Percentiles rank a stretch among this genome's conserved stretches.
phyloP scores from a whole-genome alignment of 2,888 invertebrate species.

The Acrobasis consociella region DNA sequence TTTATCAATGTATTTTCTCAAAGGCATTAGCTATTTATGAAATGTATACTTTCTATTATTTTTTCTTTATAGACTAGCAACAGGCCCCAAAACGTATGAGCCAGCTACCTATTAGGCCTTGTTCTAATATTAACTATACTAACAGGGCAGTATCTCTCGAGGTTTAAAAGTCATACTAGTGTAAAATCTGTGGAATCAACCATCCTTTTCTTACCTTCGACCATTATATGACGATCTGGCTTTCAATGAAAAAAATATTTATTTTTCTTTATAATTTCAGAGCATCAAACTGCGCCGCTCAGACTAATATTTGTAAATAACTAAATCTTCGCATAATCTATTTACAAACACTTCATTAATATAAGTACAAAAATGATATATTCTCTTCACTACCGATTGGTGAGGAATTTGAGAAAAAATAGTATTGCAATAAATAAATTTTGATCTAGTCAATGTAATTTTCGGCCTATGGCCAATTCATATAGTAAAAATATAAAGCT shows the following conservation, averaged over 20 bases:
- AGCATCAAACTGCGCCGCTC: background rate
- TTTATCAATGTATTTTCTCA: background rate
- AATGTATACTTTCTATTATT: background rate
- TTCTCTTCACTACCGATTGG: background rate
- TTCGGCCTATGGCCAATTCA: conserved; percentile 12
- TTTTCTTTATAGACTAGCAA: conserved; percentile 5
- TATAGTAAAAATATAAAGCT: background rate
- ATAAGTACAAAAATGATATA: conserved; percentile 3
- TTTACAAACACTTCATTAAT: background rate
- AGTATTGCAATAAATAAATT: background rate
- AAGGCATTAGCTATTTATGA: background rate
- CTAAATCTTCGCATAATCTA: background rate
- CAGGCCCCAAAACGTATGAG: background rate
- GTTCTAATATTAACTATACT: conserved; percentile 2
- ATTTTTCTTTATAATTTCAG: background rate
- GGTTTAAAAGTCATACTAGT: background rate
- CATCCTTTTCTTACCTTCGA: background rate
- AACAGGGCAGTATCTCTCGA: conserved; percentile 14
- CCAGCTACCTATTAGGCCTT: conserved; percentile 13
- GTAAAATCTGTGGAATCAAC: background rate
- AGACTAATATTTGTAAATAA: conserved; percentile 9
- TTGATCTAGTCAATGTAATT: background rate
- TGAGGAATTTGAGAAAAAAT: background rate
- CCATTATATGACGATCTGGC: conserved; percentile 7
- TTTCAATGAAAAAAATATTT: conserved; percentile 4